Evolutionary conservation across 2,113 vertebrate genomes (phyloP).

Genomic region (Panurus biarmicus): DNA sequence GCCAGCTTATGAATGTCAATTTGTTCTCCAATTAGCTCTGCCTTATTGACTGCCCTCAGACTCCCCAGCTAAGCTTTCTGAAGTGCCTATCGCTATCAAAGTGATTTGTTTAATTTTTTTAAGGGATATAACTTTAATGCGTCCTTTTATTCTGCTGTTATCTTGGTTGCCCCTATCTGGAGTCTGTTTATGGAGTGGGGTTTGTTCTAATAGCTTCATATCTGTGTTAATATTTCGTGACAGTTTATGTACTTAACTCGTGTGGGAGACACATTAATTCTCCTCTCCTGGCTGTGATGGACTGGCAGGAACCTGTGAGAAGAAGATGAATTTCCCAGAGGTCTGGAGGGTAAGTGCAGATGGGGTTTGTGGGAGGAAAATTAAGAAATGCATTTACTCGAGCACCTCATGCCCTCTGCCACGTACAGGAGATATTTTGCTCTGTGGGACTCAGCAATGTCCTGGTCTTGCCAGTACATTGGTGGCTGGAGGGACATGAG

Average conservation of each 20-base stretch:
- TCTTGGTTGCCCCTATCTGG: constrained; percentile 58
- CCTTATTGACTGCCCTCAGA: constrained; percentile 71
- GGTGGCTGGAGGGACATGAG: not conserved
- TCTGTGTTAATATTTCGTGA: constrained; percentile 59
- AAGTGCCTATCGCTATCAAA: constrained; percentile 72
- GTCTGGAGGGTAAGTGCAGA: not conserved
- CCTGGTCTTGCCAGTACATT: rapidly evolving
- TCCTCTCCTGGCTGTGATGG: not conserved
- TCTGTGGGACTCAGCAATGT: not conserved
- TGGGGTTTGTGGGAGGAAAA: not conserved
- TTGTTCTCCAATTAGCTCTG: constrained; percentile 76
- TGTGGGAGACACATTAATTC: constrained; percentile 32
- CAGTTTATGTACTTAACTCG: constrained; percentile 40
- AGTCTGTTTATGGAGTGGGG: constrained; percentile 42
- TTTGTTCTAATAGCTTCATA: constrained; percentile 64
- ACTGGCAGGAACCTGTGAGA: not conserved
- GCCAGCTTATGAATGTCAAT: constrained; percentile 67
- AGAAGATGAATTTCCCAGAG: not conserved
- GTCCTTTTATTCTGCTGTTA: constrained; percentile 72
- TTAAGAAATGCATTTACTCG: not conserved
- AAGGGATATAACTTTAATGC: constrained; percentile 72
- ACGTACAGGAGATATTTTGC: rapidly evolving
- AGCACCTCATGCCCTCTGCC: not conserved
- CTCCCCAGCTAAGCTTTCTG: constrained; percentile 70
- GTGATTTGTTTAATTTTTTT: constrained; percentile 74